A percentile compares a stretch with the other conserved stretches of the same genome.
Evolutionary conservation across 2,888 invertebrate species (phyloP).

Genomic region (Frankliniella intonsa): DNA sequence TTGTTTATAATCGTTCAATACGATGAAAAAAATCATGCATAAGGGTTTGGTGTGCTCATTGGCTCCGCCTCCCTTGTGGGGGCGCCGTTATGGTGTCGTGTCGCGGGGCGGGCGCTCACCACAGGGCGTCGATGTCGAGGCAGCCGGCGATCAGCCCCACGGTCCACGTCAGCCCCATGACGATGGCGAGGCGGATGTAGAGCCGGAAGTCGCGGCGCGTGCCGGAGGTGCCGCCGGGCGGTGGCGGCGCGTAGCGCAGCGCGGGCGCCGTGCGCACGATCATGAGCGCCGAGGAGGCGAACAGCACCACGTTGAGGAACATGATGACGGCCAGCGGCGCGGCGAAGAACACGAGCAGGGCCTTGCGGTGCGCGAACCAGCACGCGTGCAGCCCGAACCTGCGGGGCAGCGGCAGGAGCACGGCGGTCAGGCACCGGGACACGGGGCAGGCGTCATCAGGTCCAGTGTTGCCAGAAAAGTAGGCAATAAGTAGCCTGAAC

Average conservation of each 20-base stretch:
- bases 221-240: conserved; percentile 39
- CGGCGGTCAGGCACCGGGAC: not conserved
- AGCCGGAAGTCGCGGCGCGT: conserved; percentile 45
- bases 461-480: too few relatives aligned
- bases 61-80: not conserved
- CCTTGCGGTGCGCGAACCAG: conserved; percentile 51
- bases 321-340: conserved; percentile 48
- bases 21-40: too few relatives aligned
- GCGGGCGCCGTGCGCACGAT: conserved; percentile 46
- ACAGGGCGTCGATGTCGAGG: conserved; percentile 45
- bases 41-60: too few relatives aligned
- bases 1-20: too few relatives aligned
- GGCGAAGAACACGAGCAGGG: conserved; percentile 52
- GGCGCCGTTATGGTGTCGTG: too few relatives aligned
- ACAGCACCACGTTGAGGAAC: conserved; percentile 47
- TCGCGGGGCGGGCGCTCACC: conserved; percentile 41
- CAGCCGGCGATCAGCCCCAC: conserved; percentile 48
- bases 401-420: not conserved
- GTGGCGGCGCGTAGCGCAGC: conserved; percentile 37
- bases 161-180: conserved; percentile 52
- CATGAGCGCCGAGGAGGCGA: conserved; percentile 46
- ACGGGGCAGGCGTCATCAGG: too few relatives aligned
- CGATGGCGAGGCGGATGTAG: conserved; percentile 48
- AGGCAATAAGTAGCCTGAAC: too few relatives aligned
- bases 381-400: conserved; percentile 48